phyloP scores from a whole-genome alignment of 2,888 invertebrate genomes.

The Meiosimyza decipiens region DNA sequence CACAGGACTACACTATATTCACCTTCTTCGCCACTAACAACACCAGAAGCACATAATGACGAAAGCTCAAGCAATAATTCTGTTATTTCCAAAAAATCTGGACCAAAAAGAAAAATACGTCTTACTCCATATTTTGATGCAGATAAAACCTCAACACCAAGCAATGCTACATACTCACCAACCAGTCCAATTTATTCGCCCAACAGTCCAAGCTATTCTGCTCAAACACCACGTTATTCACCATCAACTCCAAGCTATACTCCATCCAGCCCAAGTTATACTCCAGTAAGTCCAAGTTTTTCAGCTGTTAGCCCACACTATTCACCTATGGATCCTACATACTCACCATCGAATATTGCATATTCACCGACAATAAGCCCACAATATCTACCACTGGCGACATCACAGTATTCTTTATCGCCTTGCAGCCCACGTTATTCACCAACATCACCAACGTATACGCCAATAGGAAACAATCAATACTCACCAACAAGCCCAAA shows the following conservation, averaged over 20 bases:
- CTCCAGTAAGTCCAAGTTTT: slow-evolving; percentile 75
- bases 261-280: slow-evolving; percentile 79
- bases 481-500: slow-evolving; percentile 76
- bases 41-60: slow-evolving; percentile 77
- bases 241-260: slow-evolving; percentile 81
- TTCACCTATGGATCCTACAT: slow-evolving; percentile 79
- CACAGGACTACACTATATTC: slow-evolving; percentile 68
- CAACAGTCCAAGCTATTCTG: slow-evolving; percentile 70
- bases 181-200: slow-evolving; percentile 73
- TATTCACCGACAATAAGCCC: slow-evolving; percentile 69
- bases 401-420: slow-evolving; percentile 72
- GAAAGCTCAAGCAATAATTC: slow-evolving; percentile 67
- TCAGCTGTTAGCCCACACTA: slow-evolving; percentile 79
- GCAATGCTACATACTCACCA: slow-evolving; percentile 73
- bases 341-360: slow-evolving; percentile 74
- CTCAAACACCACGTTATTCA: slow-evolving; percentile 77
- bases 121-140: slow-evolving; percentile 67
- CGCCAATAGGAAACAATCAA: slow-evolving; percentile 70
- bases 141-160: slow-evolving; percentile 76
- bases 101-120: slow-evolving; percentile 28
- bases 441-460: slow-evolving; percentile 77
- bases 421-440: slow-evolving; percentile 77
- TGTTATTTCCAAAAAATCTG: slow-evolving; percentile 15
- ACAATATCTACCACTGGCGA: slow-evolving; percentile 61
- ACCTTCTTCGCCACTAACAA: slow-evolving; percentile 76